Conservation (phyloP, 2,797 vertebrate genomes). For the Toxotes lorentzi region DNA sequence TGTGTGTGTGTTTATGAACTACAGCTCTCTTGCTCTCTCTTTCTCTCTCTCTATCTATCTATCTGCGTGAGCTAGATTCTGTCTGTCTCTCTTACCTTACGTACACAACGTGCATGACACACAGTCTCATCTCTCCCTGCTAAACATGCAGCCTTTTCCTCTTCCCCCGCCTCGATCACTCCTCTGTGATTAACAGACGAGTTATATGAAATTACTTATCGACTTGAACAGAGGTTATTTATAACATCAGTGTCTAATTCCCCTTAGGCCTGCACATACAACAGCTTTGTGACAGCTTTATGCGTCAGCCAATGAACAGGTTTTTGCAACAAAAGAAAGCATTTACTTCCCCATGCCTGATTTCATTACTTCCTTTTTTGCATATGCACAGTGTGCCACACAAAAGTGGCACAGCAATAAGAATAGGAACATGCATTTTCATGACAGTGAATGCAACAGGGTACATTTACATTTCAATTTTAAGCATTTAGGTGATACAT, state of each 20-base stretch:
- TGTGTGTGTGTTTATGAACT: slow-evolving; percentile 28
- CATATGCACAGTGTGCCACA: slow-evolving; percentile 31
- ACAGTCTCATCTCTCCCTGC: slow-evolving; percentile 26
- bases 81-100: slow-evolving; percentile 56
- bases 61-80: slow-evolving; percentile 39
- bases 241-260: slow-evolving; percentile 76
- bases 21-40: slow-evolving; percentile 15
- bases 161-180: slow-evolving; percentile 48
- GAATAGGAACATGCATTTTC: slow-evolving; percentile 30
- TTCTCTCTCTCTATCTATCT: slow-evolving; percentile 37
- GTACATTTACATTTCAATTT: slow-evolving; percentile 49
- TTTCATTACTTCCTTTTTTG: slow-evolving; percentile 58
- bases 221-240: slow-evolving; percentile 77
- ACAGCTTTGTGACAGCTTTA: slow-evolving; percentile 67
- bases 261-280: slow-evolving; percentile 50
- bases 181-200: slow-evolving; percentile 71
- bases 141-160: slow-evolving; percentile 23
- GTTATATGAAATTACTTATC: slow-evolving; percentile 80
- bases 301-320: slow-evolving; percentile 47
- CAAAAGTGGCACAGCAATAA: slow-evolving; percentile 23
- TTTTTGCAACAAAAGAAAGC: slow-evolving; percentile 55
- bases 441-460: slow-evolving; percentile 33
- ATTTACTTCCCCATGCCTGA: slow-evolving; percentile 49
- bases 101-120: slow-evolving; percentile 35
- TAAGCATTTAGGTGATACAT: slow-evolving; percentile 25